Base-by-base conservation (phyloP, 2,888 invertebrate species). In the Spatulosminthurus flaviceps region DNA sequence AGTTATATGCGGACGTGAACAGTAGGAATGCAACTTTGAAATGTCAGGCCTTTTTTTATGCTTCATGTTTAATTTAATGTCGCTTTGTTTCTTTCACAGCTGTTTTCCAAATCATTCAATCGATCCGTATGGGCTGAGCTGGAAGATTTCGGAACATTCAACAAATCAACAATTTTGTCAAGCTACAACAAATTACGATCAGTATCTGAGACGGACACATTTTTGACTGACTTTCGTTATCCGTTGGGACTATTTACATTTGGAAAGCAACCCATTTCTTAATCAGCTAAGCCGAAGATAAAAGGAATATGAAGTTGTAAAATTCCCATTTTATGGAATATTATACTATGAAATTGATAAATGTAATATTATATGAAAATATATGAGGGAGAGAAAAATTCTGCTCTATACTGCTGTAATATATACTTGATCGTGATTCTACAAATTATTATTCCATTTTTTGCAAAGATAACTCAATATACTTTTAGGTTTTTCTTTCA, bases 61-160 rank as follows among this genome's bases (percentile, higher is more conserved):
- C 34, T 19, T 79, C 51, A 64, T 81, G 60, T 22, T 75, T 51
- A 75, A 70, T 80, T 43, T 69, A 22, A 43, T 51, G 51, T 51
- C 51, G 34, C 9, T 84, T 90, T n/a, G n/a, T n/a, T 90, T 79
- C 90, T 42, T 85, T 90, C 90, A 79, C 90, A 89, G 98, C 98
- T 81, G 92, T 98, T 86, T 98, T 98, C 92, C 98, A 98, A 91
- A 96, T 98, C 87, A 97, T 98, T 86, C 98, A 96, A 88, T 95
- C 95, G 83, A 96, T 96, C 88, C 91, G 95, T 87, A 92, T 95
- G 90, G 95, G 94, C 88, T 95, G 94, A 91, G 87, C 26, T 22
- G 26, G 22, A 72, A 19, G 34, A 24, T 28, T 24, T 24, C 74
- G 74, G 21, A 26, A 69, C 28, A 70, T 43, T 60, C 60, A 60